phyloP scores from a whole-genome alignment of 2,888 invertebrate species.

The Drosophila atroscutellata region DNA sequence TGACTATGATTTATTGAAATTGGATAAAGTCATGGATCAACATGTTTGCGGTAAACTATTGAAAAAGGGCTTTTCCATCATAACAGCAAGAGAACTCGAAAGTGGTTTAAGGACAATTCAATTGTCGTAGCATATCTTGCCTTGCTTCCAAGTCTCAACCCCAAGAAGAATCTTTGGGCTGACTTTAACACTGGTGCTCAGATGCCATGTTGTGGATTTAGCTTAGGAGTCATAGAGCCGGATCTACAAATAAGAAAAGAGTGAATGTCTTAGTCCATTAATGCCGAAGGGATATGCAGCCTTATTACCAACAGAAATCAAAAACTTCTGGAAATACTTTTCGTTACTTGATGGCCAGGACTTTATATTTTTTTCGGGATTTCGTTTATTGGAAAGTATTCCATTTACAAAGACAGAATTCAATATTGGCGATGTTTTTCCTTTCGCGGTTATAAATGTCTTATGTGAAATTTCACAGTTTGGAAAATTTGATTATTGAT shows the following conservation, averaged over 20 bases:
- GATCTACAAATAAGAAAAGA: neutral
- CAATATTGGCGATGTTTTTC: neutral
- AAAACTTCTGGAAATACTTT: neutral
- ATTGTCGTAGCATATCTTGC: neutral
- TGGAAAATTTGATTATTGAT: neutral
- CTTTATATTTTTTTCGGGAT: neutral
- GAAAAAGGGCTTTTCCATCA: neutral
- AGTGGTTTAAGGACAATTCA: neutral
- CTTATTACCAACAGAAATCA: neutral
- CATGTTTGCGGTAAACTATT: neutral
- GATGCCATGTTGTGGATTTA: neutral
- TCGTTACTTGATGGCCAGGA: neutral
- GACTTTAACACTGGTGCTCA: neutral
- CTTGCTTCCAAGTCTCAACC: neutral
- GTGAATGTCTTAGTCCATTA: neutral
- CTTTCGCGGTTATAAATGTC: neutral
- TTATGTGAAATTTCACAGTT: neutral
- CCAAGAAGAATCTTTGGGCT: neutral
- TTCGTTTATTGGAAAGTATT: neutral
- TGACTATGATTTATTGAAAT: neutral
- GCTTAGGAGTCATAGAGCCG: neutral
- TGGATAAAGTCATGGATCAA: neutral
- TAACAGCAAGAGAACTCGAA: neutral
- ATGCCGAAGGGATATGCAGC: neutral
- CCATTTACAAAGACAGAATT: neutral